phyloP scores from a whole-genome alignment of 2,113 vertebrate genomes.

The Malaclemys terrapin region DNA sequence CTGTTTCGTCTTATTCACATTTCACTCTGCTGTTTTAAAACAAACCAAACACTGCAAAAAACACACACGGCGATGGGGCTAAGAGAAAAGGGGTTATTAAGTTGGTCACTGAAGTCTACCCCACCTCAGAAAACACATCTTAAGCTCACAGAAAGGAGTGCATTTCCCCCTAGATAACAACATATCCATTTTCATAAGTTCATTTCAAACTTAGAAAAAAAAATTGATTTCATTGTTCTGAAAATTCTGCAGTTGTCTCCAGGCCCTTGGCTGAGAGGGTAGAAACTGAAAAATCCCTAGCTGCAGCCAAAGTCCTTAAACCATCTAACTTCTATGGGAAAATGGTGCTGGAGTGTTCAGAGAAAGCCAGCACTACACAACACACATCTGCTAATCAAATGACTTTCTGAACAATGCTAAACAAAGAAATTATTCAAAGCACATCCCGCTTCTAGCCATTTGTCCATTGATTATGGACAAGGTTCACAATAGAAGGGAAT shows the following conservation, averaged over 20 bases:
- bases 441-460: background rate
- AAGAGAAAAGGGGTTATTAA: conserved; percentile 26
- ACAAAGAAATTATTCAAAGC: background rate
- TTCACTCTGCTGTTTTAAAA: background rate
- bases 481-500: background rate
- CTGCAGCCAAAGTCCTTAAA: background rate
- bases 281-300: background rate
- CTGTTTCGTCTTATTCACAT: background rate
- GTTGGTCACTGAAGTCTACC: background rate
- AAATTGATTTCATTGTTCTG: background rate
- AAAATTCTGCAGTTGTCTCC: background rate
- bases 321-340: background rate
- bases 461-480: rapidly evolving
- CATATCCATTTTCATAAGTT: conserved; percentile 66
- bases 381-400: background rate
- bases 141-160: conserved; percentile 2
- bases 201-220: conserved; percentile 7
- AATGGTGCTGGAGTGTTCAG: background rate
- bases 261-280: background rate
- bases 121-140: conserved; percentile 26
- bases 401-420: background rate
- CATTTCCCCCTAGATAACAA: conserved; percentile 37
- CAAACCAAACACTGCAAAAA: background rate
- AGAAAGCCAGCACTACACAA: background rate
- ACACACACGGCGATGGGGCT: background rate